Base-by-base conservation (phyloP, 2,888 invertebrate genomes). In the Neoscelio sp. region DNA sequence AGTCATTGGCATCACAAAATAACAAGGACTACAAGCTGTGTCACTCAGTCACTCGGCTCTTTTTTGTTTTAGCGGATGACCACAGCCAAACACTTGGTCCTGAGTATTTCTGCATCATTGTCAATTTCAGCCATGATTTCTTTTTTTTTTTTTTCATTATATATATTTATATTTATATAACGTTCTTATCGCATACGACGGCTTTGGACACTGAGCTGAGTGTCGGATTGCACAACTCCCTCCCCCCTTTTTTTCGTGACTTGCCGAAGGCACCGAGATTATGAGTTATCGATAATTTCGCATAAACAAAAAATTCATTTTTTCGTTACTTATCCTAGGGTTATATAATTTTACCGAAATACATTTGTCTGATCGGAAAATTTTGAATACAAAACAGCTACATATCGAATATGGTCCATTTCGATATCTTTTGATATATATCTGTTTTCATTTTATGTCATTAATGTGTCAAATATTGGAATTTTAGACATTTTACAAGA, bases 1-100 rank as follows among this genome's bases (percentile, higher is more conserved):
- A 88, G 89, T 90, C 90, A 90, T 89, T 89, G 89, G 86, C 89
- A 90, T 90, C 90, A 90, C 90, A 90, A 89, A 88, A 87, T 90
- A 89, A 89, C 87, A 87, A 89, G 89, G 88, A 89, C 88, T 89
- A 89, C 87, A 85, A 88, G 88, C 87, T 88, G 87, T 83, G 87
- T 88, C 87, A 87, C 86, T 80, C 78, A 79, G 68, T 71, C 85
- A 81, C 77, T 75, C 70, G 68, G 80, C 81, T 82, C 80, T 82
- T 82, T 81, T 82, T 79, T 76, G 80, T 79, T 82, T 82, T 81
- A 85, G 85, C 82, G 83, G 84, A 85, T 87, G 88, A 89, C 88
- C 87, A 87, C 88, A 89, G 87, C 88, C 88, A 89, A 87, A 89
- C 87, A 88, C 88, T 89, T 89, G 89, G 89, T 90, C 90, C 90